phyloP scores from a whole-genome alignment of 2,113 vertebrate species.

The Gadus chalcogrammus region DNA sequence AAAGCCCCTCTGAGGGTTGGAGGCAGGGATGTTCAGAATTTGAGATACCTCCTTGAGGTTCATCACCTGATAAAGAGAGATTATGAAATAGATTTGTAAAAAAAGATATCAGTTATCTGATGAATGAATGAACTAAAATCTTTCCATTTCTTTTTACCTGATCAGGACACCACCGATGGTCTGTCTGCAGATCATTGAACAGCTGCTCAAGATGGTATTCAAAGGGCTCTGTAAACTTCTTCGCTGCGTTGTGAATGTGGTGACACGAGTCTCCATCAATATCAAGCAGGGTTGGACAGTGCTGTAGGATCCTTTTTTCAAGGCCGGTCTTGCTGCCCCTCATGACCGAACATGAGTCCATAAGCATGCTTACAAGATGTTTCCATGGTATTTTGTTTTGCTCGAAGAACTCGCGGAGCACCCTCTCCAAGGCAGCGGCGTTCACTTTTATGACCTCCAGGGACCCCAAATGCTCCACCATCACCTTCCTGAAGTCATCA shows the following conservation, averaged over 20 bases:
- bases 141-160: too few relatives aligned
- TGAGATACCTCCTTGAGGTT: too few relatives aligned
- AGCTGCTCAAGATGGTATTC: background rate
- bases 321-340: background rate
- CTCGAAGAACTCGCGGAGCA: background rate
- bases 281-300: background rate
- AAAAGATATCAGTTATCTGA: too few relatives aligned
- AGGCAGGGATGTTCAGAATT: background rate
- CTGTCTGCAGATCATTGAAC: background rate
- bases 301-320: background rate
- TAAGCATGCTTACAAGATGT: background rate
- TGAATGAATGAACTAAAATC: too few relatives aligned
- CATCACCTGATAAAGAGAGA: too few relatives aligned
- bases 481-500: background rate
- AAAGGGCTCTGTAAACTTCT: slow-evolving; percentile 2
- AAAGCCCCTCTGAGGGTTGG: background rate
- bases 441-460: too few relatives aligned
- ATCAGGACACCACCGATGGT: too few relatives aligned
- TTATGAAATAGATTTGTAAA: too few relatives aligned
- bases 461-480: background rate
- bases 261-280: background rate
- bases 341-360: background rate
- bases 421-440: background rate
- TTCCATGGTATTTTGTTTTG: background rate
- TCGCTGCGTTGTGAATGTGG: background rate